These are phyloP conservation scores for Agelas oroides DNA, from an alignment of 37 sponge, comb jelly and placozoan genomes.

Conservation along the genomic window DNA sequence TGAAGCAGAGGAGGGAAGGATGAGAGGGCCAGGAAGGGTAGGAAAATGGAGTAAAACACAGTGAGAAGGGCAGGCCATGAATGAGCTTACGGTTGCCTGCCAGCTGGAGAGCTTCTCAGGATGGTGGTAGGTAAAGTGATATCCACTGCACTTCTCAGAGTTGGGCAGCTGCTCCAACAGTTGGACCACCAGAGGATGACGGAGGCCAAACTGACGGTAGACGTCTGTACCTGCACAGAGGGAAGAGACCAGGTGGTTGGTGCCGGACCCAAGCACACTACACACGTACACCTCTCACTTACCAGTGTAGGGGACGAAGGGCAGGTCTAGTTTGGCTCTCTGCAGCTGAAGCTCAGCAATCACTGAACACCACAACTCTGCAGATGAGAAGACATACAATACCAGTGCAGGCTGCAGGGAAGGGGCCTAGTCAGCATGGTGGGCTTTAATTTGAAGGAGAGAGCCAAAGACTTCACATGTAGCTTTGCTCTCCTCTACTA, in stretches of 20 bases:
- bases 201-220: conserved; percentile 67
- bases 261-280: no score
- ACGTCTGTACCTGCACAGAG: conserved; percentile 15
- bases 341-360: conserved; percentile 38
- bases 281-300: no score
- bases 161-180: conserved; percentile 91
- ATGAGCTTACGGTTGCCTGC: conserved; percentile 48
- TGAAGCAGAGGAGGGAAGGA: no score
- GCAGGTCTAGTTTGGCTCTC: conserved; percentile 46
- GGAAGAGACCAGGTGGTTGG: background rate
- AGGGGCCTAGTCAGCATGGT: background rate
- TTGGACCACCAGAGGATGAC: conserved; percentile 64
- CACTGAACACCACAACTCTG: conserved; percentile 56
- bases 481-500: background rate
- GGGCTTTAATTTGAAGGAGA: background rate
- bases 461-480: background rate
- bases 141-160: conserved; percentile 72
- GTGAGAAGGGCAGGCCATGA: no score
- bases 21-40: no score
- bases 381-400: no score
- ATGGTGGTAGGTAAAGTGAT: conserved; percentile 71
- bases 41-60: conserved; percentile 1
- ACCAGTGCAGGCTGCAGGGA: background rate
- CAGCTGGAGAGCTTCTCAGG: conserved; percentile 60
- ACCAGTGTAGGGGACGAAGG: conserved; percentile 51